A percentile compares a stretch with the other conserved stretches of the same genome.
These are phyloP conservation scores for Drosophila anomelani DNA, from an alignment of 2,888 invertebrate genomes.

Conservation along the genomic window DNA sequence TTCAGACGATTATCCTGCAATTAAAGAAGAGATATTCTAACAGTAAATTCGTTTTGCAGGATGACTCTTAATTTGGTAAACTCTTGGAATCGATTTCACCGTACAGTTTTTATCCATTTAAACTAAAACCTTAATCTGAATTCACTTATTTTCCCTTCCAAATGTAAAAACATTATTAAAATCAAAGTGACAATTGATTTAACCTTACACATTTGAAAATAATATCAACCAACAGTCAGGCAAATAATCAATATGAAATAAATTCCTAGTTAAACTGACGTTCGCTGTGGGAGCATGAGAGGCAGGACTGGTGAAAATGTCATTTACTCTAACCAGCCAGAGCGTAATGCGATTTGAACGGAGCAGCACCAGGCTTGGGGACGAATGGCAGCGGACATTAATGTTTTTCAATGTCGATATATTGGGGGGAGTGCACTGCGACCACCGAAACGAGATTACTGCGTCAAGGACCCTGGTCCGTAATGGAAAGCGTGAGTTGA, in stretches of 20 bases:
- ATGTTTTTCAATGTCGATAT: constrained; percentile 60
- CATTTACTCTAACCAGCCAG: constrained; percentile 37
- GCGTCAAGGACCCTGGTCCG: neutral
- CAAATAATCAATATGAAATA: constrained; percentile 19
- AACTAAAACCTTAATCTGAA: neutral
- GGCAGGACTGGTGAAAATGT: constrained; percentile 29
- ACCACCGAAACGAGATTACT: constrained; percentile 21
- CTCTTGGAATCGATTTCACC: neutral
- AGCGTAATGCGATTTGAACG: constrained; percentile 24
- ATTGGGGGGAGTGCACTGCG: constrained; percentile 21
- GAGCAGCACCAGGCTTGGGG: constrained; percentile 16
- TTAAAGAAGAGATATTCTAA: constrained; percentile 42
- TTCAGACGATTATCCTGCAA: constrained; percentile 53
- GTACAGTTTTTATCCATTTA: neutral
- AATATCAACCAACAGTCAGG: constrained; percentile 7
- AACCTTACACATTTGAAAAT: constrained; percentile 2
- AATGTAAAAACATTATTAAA: neutral
- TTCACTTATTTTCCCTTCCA: neutral
- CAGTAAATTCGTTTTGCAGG: neutral
- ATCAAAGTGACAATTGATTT: constrained; percentile 5
- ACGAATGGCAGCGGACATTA: constrained; percentile 40
- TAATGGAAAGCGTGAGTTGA: constrained; percentile 35
- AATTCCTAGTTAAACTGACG: constrained; percentile 22
- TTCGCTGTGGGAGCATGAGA: constrained; percentile 3
- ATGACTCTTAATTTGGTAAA: neutral